Base-by-base conservation (phyloP, 2,888 invertebrate species). In the Craniophora ligustri region DNA sequence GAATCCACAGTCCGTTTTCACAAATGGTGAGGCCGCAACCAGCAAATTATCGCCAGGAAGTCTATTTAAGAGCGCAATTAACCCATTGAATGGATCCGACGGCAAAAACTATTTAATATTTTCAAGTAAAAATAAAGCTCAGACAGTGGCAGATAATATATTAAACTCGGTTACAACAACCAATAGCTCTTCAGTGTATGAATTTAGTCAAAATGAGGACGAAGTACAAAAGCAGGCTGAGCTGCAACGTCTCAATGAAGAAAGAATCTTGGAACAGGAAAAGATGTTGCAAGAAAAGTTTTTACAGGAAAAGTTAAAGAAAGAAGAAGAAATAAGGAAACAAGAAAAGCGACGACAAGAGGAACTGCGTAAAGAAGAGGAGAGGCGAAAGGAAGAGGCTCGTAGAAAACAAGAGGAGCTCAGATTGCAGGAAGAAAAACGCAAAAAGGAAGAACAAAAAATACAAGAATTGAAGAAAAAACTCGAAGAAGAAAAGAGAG, bases 51-150 rank as follows among this genome's bases (percentile, higher is more conserved):
- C 91, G 6, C 90, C 92, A 6, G 84, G 87, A 7, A 88, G 77
- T 55, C 78, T 92, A 51, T 93, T 92, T 54, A 92, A 92, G 79
- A 88, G 79, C 57, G 89, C 86, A 7, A 30, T 78, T 13, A 75
- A 72, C 10, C 75, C 78, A 8, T 65, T 72, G 7, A 85, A 81
- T 57, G 80, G 72, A 7, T 32, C 78, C 4, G 84, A 84, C 26
- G 45, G 63, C n/a, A 85, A 85, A 60, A 48, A 53, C 42, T 88
- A 85, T 69, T 82, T 85, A 21, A 87, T 90, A 77, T 91, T 91
- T 64, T 84, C 85, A 72, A 87, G 74, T 48, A 92, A 91, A 81
- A 91, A 88, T 69, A 89, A 88, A 73, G 80, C 79, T 21, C 81
- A 82, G 40, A 78, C 87, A 18, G 87, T 87, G 11, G 87, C 89